A percentile compares a stretch with the other conserved stretches of the same genome.
Evolutionary conservation across 2,888 invertebrate species (phyloP).

Genomic region (Ornithoptera priamus): DNA sequence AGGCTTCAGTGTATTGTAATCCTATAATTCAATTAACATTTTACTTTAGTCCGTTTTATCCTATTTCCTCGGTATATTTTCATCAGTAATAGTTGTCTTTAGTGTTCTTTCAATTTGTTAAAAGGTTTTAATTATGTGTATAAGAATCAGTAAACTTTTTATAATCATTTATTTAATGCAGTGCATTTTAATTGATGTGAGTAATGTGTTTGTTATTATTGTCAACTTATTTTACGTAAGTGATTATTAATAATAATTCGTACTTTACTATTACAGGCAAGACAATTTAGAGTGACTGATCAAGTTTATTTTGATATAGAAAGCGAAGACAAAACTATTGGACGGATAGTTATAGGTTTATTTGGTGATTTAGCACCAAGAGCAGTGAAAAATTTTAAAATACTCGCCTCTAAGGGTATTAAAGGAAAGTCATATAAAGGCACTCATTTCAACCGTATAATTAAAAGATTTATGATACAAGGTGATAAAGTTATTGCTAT

Average conservation of each 20-base stretch:
- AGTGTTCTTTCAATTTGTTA: conserved; percentile 1
- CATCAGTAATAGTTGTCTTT: conserved; percentile 3
- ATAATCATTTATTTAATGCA: conserved; percentile 17
- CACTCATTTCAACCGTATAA: conserved; percentile 90
- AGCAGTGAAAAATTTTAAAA: conserved; percentile 91
- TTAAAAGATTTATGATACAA: conserved; percentile 95
- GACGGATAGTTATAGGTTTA: conserved; percentile 91
- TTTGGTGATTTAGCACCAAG: conserved; percentile 93
- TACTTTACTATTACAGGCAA: conserved; percentile 66
- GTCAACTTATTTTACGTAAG: not conserved
- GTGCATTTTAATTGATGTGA: conserved; percentile 11
- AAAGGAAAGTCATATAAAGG: conserved; percentile 89
- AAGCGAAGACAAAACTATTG: conserved; percentile 85
- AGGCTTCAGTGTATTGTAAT: conserved; percentile 27
- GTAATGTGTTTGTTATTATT: not conserved
- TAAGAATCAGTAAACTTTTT: conserved; percentile 6
- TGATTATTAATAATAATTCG: not conserved
- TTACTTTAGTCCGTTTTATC: not conserved
- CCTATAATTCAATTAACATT: conserved; percentile 31
- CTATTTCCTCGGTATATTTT: conserved; percentile 1
- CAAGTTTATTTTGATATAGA: conserved; percentile 91
- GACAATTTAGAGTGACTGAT: conserved; percentile 86
- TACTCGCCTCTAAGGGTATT: conserved; percentile 88
- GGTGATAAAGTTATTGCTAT: conserved; percentile 73
- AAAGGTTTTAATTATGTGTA: conserved; percentile 13